Base-by-base conservation (phyloP, 2,113 vertebrate genomes). In the Malurus alboscapulatus region DNA sequence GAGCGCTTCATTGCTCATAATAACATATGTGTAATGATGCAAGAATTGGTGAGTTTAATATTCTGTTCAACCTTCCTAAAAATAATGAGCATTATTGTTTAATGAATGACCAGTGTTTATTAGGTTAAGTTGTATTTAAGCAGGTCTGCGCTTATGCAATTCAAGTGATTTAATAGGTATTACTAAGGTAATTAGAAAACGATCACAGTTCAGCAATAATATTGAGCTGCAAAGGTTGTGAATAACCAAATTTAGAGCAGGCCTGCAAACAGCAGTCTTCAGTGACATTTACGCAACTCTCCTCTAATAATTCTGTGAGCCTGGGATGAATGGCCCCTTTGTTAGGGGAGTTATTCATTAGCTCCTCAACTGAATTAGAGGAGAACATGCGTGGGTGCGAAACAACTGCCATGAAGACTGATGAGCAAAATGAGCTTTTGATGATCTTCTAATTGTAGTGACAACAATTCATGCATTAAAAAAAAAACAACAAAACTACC, bases 181-280 rank as follows among this genome's bases (percentile, higher is more conserved):
- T 98, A 98, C 98, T 98, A 97, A 95, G 95, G 97, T 98, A 98
- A 98, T 98, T 98, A 98, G 98, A 97, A 98, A 98, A 97, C 95
- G 63, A 98, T 98, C 97, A 97, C 97, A 97, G 97, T 97, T 96
- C 92, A 98, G 97, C 98, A 98, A 98, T 98, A 98, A 97, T 97
- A 98, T 97, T 95, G 98, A 98, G 95, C 96, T 96, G 93, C 96
- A 97, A 97, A 97, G 97, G 96, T 97, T 97, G 97, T 97, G 97
- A 98, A 98, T 98, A 97, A 97, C 97, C 96, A 97, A 96, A 98
- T 98, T 97, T 98, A 97, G 97, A 97, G 91, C 93, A 97, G 96
- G 95, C 96, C 97, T 98, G 96, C 96, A 97, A 98, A 96, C 97
- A 97, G 62, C 96, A 94, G 97, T 94, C 84, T 97, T 92, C 96